Conservation (phyloP, 2,113 vertebrate genomes). For the Pipa parva region DNA sequence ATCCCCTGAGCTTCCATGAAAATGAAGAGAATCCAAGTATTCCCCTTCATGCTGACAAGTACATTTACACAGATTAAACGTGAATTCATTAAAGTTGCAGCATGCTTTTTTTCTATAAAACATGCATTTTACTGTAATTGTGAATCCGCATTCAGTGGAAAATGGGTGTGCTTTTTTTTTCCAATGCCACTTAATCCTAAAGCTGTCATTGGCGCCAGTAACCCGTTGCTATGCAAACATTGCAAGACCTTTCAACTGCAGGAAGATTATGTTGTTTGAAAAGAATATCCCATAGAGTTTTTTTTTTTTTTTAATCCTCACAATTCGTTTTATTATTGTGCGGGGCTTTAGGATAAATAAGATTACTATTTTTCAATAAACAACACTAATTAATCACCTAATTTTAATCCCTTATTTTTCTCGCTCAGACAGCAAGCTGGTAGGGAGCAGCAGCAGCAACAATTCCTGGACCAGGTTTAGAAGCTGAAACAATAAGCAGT, state of each 20-base stretch:
- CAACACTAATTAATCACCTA: neutral
- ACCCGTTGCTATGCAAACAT: neutral
- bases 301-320: neutral
- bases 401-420: neutral
- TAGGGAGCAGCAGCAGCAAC: neutral
- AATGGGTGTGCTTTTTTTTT: neutral
- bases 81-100: too few species aligned
- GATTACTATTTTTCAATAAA: neutral
- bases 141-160: neutral
- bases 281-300: neutral
- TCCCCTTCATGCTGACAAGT: too few species aligned
- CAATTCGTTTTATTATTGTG: neutral
- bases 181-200: neutral
- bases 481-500: conserved; percentile 1
- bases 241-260: neutral
- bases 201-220: neutral
- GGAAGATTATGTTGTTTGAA: neutral
- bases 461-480: neutral
- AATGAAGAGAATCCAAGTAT: too few species aligned
- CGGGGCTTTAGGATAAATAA: neutral
- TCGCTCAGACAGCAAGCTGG: neutral
- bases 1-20: too few species aligned
- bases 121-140: too few species aligned
- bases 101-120: too few species aligned
- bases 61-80: too few species aligned